phyloP scores from a whole-genome alignment of 2,797 vertebrate species.

The Pteronotus mesoamericanus region DNA sequence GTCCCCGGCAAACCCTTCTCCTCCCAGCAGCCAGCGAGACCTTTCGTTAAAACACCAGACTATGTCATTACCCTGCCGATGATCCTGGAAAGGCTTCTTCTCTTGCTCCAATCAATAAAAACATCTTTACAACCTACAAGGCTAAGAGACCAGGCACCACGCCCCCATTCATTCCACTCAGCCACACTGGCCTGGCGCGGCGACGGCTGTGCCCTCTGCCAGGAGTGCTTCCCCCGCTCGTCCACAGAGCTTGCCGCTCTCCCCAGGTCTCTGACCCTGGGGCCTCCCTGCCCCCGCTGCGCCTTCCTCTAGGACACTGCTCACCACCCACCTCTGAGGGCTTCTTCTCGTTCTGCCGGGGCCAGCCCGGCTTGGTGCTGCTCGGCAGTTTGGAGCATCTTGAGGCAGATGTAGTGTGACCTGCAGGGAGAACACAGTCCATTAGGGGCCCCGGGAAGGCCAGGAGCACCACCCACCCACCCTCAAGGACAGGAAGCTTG shows the following conservation, averaged over 20 bases:
- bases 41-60: not conserved
- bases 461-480: not conserved
- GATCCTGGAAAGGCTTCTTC: not conserved
- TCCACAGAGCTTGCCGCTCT: rapidly evolving
- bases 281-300: not conserved
- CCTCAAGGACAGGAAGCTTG: not conserved
- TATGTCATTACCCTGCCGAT: not conserved
- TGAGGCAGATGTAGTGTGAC: conserved; percentile 92
- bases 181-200: not conserved
- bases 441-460: not conserved
- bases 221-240: not conserved
- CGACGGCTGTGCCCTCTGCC: not conserved
- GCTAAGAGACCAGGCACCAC: not conserved
- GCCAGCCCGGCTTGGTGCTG: conserved; percentile 91
- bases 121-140: not conserved
- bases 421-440: conserved; percentile 76
- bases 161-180: too few relatives aligned
- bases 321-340: conserved; percentile 90
- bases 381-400: conserved; percentile 90
- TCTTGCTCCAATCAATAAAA: not conserved
- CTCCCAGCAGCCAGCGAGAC: not conserved
- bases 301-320: not conserved
- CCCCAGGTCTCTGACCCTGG: not conserved
- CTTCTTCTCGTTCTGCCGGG: conserved; percentile 93
- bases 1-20: not conserved